Evolutionary conservation across 2,113 vertebrate species (phyloP).

Genomic region (Tupaia chinensis): DNA sequence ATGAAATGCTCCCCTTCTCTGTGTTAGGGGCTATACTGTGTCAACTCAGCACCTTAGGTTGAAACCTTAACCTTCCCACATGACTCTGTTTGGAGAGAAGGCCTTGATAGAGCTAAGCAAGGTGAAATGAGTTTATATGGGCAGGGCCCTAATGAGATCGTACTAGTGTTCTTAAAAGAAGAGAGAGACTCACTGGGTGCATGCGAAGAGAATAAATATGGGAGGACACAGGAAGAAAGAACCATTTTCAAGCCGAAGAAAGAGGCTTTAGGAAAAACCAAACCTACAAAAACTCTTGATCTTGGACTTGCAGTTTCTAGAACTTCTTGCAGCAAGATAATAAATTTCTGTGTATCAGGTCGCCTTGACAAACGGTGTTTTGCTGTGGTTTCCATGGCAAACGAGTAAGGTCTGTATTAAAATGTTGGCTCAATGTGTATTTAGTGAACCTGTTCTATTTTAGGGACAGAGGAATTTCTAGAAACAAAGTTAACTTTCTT

Average conservation of each 20-base stretch:
- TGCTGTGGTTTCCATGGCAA: not conserved
- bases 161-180: not conserved
- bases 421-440: not conserved
- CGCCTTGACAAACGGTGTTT: not conserved
- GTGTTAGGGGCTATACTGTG: not conserved
- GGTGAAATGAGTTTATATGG: not conserved
- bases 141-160: not conserved
- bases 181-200: not conserved
- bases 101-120: not conserved
- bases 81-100: not conserved
- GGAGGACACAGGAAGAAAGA: not conserved
- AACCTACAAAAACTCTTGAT: not conserved
- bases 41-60: not conserved
- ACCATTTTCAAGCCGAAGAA: not conserved
- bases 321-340: not conserved
- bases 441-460: not conserved
- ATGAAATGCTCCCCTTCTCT: not conserved
- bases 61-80: not conserved
- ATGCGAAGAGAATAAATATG: not conserved
- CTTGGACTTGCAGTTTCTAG: not conserved
- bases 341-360: not conserved
- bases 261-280: not conserved
- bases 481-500: slow-evolving; percentile 4
- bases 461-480: not conserved
- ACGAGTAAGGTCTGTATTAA: not conserved